Percentiles rank a stretch among this genome's conserved stretches.
Evolutionary conservation across 1,140 invertebrate species (phyloP).

Genomic region (Sinonovacula constricta): DNA sequence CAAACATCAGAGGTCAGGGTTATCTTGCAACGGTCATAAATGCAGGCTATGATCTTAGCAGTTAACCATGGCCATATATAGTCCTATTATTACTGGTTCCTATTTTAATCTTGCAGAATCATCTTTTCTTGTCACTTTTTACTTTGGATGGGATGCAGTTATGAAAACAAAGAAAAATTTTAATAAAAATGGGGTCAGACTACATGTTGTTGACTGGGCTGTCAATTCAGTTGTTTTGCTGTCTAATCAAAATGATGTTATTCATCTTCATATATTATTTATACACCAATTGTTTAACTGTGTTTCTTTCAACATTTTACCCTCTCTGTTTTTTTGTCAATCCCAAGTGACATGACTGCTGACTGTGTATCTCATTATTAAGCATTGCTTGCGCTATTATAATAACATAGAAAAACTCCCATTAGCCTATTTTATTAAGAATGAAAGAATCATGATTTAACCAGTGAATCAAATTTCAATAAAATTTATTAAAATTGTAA

Average conservation of each 20-base stretch:
- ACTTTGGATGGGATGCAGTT: too few species aligned
- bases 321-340: neutral
- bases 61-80: too few species aligned
- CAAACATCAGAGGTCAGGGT: too few species aligned
- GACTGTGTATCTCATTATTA: neutral
- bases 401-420: conserved; percentile 46
- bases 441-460: conserved; percentile 56
- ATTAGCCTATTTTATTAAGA: conserved; percentile 51
- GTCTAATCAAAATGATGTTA: neutral
- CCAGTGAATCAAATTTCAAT: conserved; percentile 53
- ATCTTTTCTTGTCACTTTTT: too few species aligned
- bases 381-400: conserved; percentile 43
- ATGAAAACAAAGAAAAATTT: too few species aligned
- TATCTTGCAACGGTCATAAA: too few species aligned
- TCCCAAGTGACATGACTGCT: neutral
- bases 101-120: too few species aligned
- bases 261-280: neutral
- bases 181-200: too few species aligned
- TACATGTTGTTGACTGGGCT: neutral
- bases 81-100: too few species aligned
- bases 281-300: neutral
- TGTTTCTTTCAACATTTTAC: neutral
- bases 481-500: conserved; percentile 49
- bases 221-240: neutral
- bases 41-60: too few species aligned